Evolutionary conservation across 2,113 vertebrate genomes (phyloP), one percentile per base, ranked within the genome.

Genomic region (Megaceryle maxima): DNA sequence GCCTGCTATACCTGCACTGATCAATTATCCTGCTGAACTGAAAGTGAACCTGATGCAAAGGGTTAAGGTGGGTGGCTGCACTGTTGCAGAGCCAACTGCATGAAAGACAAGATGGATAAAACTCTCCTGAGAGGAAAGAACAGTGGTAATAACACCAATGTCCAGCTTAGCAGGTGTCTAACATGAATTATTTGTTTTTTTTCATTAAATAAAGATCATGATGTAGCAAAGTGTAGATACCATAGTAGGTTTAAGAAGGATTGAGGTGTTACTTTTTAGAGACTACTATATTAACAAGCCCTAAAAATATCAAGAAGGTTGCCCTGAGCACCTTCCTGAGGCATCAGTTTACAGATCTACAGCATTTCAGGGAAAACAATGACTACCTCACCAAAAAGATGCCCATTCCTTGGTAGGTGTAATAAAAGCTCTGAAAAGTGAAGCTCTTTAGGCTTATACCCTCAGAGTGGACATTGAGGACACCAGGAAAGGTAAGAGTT

Each of bases 21-120:
- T 92, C 96, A 94, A 57, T 97, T 85, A 93, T 62, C 87, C 77
- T 89, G 44, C 29, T 96, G 94, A 97, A 96, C 96, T 97, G 92
- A 80, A 81, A 51, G 88, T 96, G 97, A 97, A 95, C 94, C 94
- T 95, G 87, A 86, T 75, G 43, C 43, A 87, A 89, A 96, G 90
- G 92, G 88, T 78, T 80, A 86, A 92, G 51, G 26, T 53, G 50
- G 74, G 62, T 55, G 69, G 51, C 59, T 92, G 74, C 69, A 20
- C 33, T 78, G 63, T 57, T 18, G 0, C 85, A 84, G 59, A 66
- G 20, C 10, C 63, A 48, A 17, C 0, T 56, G 24, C 56, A 35
- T 19, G 15, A n/a, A 51, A 69, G 70, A 92, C 21, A 33, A 74
- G 33, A 10, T 26, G 5, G 3, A 62, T 4, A 25, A 37, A 83